Percentiles rank a stretch among this genome's conserved stretches.
These are phyloP conservation scores for Polydrusus cervinus DNA, from an alignment of 2,888 invertebrate species.

Conservation along the genomic window DNA sequence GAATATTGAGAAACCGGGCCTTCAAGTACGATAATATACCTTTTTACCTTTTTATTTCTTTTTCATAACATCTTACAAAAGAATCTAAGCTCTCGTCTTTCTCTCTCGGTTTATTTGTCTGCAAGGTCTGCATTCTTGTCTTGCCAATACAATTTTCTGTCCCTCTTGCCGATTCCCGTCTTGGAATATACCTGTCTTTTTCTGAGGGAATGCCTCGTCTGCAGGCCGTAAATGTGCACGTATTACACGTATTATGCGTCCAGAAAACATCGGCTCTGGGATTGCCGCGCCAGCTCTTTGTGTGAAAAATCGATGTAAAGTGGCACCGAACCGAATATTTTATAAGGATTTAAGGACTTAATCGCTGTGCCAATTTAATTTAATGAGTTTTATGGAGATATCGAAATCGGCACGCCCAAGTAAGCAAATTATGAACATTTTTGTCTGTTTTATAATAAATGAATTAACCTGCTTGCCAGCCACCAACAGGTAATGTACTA, in stretches of 20 bases:
- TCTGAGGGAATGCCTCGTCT: slow-evolving; percentile 38
- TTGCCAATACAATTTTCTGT: slow-evolving; percentile 36
- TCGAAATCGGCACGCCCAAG: slow-evolving; percentile 13
- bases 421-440: slow-evolving; percentile 23
- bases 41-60: slow-evolving; percentile 37
- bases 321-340: slow-evolving; percentile 51
- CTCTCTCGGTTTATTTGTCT: slow-evolving; percentile 39
- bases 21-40: slow-evolving; percentile 43
- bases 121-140: slow-evolving; percentile 47
- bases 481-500: too few relatives aligned
- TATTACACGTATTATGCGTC: slow-evolving; percentile 53
- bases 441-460: slow-evolving; percentile 14
- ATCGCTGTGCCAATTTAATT: slow-evolving; percentile 44
- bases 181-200: slow-evolving; percentile 34
- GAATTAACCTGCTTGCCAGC: not conserved
- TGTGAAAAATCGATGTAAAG: slow-evolving; percentile 55
- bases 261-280: slow-evolving; percentile 50
- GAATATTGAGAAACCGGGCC: too few relatives aligned
- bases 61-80: slow-evolving; percentile 40
- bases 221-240: slow-evolving; percentile 41
- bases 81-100: slow-evolving; percentile 27
- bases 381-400: slow-evolving; percentile 28
- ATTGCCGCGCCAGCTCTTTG: slow-evolving; percentile 52
- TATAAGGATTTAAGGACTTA: slow-evolving; percentile 46
- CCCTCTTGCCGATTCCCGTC: slow-evolving; percentile 11